A percentile compares a stretch with the other conserved stretches of the same genome.
phyloP scores from a whole-genome alignment of 2,113 vertebrate species.

The Thunnus maccoyii region DNA sequence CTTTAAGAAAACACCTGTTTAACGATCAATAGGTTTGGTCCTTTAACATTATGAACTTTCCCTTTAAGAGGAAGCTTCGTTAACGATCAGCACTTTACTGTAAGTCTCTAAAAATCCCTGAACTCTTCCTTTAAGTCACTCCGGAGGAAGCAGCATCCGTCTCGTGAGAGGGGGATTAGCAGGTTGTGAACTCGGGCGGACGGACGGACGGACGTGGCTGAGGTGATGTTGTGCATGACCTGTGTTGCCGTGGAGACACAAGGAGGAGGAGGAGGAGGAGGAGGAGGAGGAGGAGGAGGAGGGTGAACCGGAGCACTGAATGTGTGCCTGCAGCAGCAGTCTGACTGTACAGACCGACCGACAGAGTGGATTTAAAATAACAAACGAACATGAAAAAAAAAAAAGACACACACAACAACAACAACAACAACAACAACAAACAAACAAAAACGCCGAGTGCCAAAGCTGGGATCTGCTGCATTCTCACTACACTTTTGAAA shows the following conservation, averaged over 20 bases:
- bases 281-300: slow-evolving; percentile 42
- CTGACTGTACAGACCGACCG: slow-evolving; percentile 40
- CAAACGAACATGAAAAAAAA: slow-evolving; percentile 40
- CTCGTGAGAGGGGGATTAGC: slow-evolving; percentile 26
- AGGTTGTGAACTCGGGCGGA: slow-evolving; percentile 36
- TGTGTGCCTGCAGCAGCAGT: slow-evolving; percentile 72
- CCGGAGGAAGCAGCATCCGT: background rate
- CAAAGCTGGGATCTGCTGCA: slow-evolving; percentile 92
- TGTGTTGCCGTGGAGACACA: slow-evolving; percentile 61
- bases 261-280: slow-evolving; percentile 40
- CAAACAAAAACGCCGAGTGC: slow-evolving; percentile 83
- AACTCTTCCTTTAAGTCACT: slow-evolving; percentile 29
- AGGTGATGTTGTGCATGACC: slow-evolving; percentile 67
- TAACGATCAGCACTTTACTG: background rate
- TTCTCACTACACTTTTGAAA: slow-evolving; percentile 76
- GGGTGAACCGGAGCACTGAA: slow-evolving; percentile 62
- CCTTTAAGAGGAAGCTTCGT: slow-evolving; percentile 2
- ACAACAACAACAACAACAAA: background rate
- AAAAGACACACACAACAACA: slow-evolving; percentile 8
- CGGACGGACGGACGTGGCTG: slow-evolving; percentile 18
- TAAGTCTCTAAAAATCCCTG: slow-evolving; percentile 7
- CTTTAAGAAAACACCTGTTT: background rate
- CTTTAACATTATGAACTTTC: background rate
- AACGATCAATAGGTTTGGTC: too few species aligned
- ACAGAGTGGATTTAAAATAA: slow-evolving; percentile 61